Evolutionary conservation across 2,797 vertebrate genomes (phyloP), one percentile per base, ranked within the genome.

Genomic region (Decapterus maruadsi): DNA sequence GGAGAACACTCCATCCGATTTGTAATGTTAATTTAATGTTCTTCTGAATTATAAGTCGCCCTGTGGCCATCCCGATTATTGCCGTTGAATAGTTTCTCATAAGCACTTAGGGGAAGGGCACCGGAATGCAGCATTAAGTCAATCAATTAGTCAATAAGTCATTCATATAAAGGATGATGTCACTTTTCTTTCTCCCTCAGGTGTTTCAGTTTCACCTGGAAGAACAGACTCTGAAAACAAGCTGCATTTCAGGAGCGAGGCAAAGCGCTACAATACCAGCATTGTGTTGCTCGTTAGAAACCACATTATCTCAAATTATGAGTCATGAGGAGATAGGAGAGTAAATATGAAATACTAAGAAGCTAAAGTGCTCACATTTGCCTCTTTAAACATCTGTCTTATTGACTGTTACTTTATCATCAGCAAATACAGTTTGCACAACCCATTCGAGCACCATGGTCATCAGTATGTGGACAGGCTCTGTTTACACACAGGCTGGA

Each of bases 401-500:
- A n/a, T 0, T 57, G 38, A 22, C 19, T 68, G 31, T 40, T 54
- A 26, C 26, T n/a, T n/a, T n/a, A n/a, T n/a, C 20, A 1, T 62
- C 11, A 56, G 77, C 46, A 58, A 0, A 66, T n/a, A 11, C 8
- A 13, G 22, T 64, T 38, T n/a, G 50, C 45, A 45, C 64, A 84
- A 57, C 34, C 42, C 22, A n/a, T 73, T 68, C 56, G 29, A 75
- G 63, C 29, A 5, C 8, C 17, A 1, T 36, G 17, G 62, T 46
- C 45, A 34, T 71, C 7, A 19, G 22, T 12, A 38, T 61, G 46
- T 63, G 54, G 45, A 42, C 6, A 8, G 17, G 36, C 26, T 63
- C 0, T 22, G 34, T 81, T 71, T 83, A 54, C 68, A 68, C 75
- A 51, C 73, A 40, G 68, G 42, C 58, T 36, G 42, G 68, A 72